Evolutionary conservation across 2,888 invertebrate species (phyloP), one percentile per base, ranked within the genome.

Genomic region (Tryphoninae sp.): DNA sequence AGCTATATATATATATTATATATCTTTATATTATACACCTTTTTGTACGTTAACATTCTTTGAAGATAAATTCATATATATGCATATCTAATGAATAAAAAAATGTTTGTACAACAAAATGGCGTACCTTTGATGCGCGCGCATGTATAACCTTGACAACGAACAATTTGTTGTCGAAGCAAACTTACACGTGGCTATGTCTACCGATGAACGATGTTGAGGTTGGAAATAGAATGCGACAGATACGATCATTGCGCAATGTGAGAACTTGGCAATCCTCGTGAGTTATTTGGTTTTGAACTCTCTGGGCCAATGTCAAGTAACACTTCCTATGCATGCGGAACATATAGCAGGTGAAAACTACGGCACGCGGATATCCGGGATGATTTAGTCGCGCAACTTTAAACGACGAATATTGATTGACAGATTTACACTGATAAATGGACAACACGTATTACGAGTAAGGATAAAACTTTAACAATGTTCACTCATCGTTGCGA

Each of bases 221-320:
- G 7, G 33, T 33, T 59, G n/a, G 53, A 79, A 82, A 82, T 82
- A 82, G 82, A 72, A 72, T 72, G 9, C 67, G 58, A 23, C 19
- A 53, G 55, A 26, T 79, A 45, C 62, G 16, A 42, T 22, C 22
- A 68, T 76, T 72, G 75, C 68, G 80, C 83, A 84, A 86, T 84
- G n/a, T 53, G 71, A 71, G 55, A 23, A 85, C 83, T 89, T 89
- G 89, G 89, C 90, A 86, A 82, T 69, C 49, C 55, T 73, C 62
- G 11, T 64, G 67, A 82, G 55, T 40, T 79, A 82, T 86, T 84
- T 85, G 86, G 83, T 86, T 89, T 86, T 86, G 84, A 84, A 80
- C 88, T 86, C 84, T 85, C 84, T 86, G 88, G 81, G 86, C 83
- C 85, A 86, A 86, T 85, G 85, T 84, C 84, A 82, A 69, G 42